These are phyloP conservation scores for Anhinga rufa DNA, from an alignment of 2,113 vertebrate genomes.

Conservation along the genomic window DNA sequence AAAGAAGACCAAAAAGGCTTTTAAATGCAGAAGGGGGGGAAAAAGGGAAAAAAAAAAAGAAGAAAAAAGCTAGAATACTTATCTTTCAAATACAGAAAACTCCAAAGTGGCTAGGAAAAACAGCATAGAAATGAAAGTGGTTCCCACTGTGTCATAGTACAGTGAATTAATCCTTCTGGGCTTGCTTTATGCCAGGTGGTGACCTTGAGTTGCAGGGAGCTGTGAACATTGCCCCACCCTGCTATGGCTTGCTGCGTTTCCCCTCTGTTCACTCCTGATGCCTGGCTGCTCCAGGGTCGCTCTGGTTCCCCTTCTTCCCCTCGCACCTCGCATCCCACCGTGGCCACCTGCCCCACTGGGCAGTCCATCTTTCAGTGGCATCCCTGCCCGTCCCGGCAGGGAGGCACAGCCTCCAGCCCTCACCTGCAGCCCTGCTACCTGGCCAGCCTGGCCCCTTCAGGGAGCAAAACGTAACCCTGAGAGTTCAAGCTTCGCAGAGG, in stretches of 20 bases:
- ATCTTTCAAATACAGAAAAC: not conserved
- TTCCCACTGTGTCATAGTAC: not conserved
- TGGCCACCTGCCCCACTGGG: too few relatives aligned
- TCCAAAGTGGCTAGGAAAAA: not conserved
- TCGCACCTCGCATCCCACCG: accelerated
- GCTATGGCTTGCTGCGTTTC: not conserved
- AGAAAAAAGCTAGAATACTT: not conserved
- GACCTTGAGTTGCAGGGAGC: not conserved
- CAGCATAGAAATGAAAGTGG: not conserved
- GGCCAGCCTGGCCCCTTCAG: not conserved
- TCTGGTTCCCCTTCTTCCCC: not conserved
- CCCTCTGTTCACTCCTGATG: not conserved
- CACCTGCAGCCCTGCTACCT: accelerated
- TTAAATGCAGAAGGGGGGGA: not conserved
- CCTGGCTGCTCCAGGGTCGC: not conserved
- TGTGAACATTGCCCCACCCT: not conserved
- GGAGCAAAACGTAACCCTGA: accelerated
- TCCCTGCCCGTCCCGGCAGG: accelerated
- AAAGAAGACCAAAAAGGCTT: not conserved
- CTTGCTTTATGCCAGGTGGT: not conserved
- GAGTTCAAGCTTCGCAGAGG: accelerated
- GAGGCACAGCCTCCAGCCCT: not conserved
- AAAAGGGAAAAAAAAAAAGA: accelerated
- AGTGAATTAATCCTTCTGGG: not conserved
- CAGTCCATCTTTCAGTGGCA: accelerated